Conservation (phyloP, 2,113 vertebrate genomes). For the Butastur rufipennis region DNA sequence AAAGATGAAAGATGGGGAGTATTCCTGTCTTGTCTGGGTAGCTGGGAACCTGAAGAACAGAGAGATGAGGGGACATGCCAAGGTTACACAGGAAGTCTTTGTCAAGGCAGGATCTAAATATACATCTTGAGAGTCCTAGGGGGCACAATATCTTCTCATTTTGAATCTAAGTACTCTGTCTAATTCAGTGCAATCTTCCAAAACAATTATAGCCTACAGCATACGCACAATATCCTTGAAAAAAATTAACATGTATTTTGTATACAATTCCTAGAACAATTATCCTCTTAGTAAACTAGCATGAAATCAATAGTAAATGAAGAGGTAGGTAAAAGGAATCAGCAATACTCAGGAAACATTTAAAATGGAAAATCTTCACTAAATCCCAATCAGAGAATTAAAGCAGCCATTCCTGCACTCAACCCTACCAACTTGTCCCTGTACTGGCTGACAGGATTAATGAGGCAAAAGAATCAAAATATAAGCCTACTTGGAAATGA, state of each 20-base stretch:
- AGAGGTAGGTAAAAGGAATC: background rate
- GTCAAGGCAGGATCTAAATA: constrained; percentile 12
- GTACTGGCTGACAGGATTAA: background rate
- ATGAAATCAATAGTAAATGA: background rate
- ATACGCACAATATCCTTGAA: background rate
- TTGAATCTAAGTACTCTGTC: background rate
- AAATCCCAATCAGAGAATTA: background rate
- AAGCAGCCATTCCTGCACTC: background rate
- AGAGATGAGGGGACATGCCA: background rate
- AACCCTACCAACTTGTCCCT: background rate
- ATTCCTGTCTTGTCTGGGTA: background rate
- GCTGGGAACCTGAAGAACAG: background rate
- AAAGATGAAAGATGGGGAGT: background rate
- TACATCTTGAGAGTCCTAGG: constrained; percentile 1
- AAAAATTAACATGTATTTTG: constrained; percentile 17
- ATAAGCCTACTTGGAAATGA: background rate
- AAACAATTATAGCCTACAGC: constrained; percentile 50
- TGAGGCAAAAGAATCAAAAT: background rate
- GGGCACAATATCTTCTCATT: constrained; percentile 20
- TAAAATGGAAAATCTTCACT: background rate
- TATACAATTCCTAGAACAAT: constrained; percentile 13
- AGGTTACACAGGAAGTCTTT: constrained; percentile 5
- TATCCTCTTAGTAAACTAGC: background rate
- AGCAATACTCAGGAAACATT: background rate
- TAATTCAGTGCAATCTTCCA: constrained; percentile 43